phyloP scores from a whole-genome alignment of 2,888 invertebrate species.

The Drepanosiphum platanoidis region DNA sequence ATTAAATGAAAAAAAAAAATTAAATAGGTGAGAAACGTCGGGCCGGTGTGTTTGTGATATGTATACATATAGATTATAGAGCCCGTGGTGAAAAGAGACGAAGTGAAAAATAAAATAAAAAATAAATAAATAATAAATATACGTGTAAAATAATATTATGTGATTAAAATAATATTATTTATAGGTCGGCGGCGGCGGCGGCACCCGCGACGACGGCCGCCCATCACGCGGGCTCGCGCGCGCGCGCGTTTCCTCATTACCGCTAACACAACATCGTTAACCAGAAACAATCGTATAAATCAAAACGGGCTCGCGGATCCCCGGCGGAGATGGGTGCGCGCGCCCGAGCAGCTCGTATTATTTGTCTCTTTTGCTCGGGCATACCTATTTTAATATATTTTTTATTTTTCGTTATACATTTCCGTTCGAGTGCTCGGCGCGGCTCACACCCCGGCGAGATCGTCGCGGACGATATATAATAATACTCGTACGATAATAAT shows the following conservation, averaged over 20 bases:
- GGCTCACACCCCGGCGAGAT: background rate
- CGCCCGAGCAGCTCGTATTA: background rate
- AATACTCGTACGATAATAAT: background rate
- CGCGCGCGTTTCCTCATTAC: slow-evolving; percentile 25
- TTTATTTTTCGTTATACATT: background rate
- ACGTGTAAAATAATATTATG: slow-evolving; percentile 2
- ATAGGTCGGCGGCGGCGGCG: background rate
- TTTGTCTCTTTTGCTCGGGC: slow-evolving; percentile 8
- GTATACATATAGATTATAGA: too few relatives aligned
- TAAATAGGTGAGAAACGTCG: background rate
- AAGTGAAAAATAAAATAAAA: too few relatives aligned
- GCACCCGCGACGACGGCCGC: slow-evolving; percentile 1
- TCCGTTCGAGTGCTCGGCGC: background rate
- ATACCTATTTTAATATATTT: too few relatives aligned
- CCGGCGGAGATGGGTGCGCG: background rate
- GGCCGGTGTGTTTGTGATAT: background rate
- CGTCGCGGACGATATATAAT: background rate
- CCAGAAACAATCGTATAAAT: slow-evolving; percentile 41
- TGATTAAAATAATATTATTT: slow-evolving; percentile 22
- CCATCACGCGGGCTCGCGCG: slow-evolving; percentile 10
- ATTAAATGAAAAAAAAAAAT: background rate
- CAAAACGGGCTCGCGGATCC: slow-evolving; percentile 8
- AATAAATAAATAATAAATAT: slow-evolving; percentile 34
- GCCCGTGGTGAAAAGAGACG: slow-evolving; percentile 7
- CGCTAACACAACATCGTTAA: slow-evolving; percentile 44